Base-by-base conservation (phyloP, 2,113 vertebrate species). In the Telmatochromis sp. region DNA sequence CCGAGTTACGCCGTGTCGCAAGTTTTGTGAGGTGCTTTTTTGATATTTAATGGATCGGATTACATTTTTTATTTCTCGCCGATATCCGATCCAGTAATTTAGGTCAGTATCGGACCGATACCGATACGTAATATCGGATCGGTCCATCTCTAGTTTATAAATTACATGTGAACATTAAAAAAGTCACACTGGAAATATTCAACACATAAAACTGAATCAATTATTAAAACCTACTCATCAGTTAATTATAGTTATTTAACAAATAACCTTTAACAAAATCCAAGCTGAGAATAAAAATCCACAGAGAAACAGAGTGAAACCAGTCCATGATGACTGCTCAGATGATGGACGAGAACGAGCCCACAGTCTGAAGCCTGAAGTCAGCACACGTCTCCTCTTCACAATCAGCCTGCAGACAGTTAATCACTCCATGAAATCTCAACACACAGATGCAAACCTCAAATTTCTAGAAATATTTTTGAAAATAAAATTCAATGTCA, bases 191-290 rank as follows among this genome's bases (percentile, higher is more conserved):
- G 51, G 10, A 54, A 54, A 12, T 0, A 54, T 54, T 54, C 9
- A 11, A 54, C 51, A 21, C 0, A 54, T 54, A 0, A 54, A 21
- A 54, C n/a, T 0, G 5, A 21, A 2, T 54, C n/a, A 54, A 1
- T 11, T 0, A 0, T n/a, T 53, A 0, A 53, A 54, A 54, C n/a
- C 53, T 11, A 54, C 2, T 4, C 14, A 15, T 17, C 14, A 31
- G 14, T 60, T 31, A 17, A 17, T 9, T 5, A 28, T 2, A 0
- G 1, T 26, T 28, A 28, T 26, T 5, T 26, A 14, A 54, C 6
- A 45, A 45, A 45, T 31, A 33, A 60, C 31, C 17, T 37, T 37
- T n/a, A 37, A 13, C 9, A 9, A n/a, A 37, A 35, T 0, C 33
- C 5, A n/a, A 35, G 19, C 33, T 7, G 33, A 65, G 31, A 7